phyloP scores from a whole-genome alignment of 1,140 invertebrate species.

The Wasmannia auropunctata region DNA sequence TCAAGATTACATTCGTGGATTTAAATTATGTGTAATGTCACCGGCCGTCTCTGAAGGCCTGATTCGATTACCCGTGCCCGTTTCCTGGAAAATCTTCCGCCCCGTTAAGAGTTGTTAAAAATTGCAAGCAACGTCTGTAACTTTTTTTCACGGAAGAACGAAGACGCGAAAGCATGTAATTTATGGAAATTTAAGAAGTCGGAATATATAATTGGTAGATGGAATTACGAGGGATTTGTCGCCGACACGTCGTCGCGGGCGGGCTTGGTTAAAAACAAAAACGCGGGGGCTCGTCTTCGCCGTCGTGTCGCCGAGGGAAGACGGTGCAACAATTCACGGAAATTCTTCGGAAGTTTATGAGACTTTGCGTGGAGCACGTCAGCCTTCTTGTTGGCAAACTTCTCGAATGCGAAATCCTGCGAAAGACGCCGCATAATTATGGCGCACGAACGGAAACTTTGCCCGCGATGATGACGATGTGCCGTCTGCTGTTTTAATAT shows the following conservation, averaged over 20 bases:
- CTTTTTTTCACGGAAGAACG: neutral
- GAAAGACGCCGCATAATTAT: conserved; percentile 33
- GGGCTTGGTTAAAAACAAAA: conserved; percentile 32
- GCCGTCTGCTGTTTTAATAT: conserved; percentile 31
- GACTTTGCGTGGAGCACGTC: conserved; percentile 27
- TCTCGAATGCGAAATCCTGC: conserved; percentile 10
- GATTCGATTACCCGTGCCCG: neutral
- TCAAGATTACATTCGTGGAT: conserved; percentile 34
- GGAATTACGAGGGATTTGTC: neutral
- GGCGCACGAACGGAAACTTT: neutral
- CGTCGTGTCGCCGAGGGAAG: neutral
- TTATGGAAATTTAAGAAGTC: neutral
- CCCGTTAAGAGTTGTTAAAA: neutral
- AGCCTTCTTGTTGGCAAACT: conserved; percentile 16
- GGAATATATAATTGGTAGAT: neutral
- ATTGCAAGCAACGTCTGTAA: neutral
- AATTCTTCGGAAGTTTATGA: conserved; percentile 37
- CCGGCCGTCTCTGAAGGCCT: neutral
- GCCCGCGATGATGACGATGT: neutral
- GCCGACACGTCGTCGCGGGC: neutral
- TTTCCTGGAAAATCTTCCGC: neutral
- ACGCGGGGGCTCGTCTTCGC: neutral
- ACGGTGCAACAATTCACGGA: neutral
- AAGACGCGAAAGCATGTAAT: neutral
- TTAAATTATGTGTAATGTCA: conserved; percentile 43